Base-by-base conservation (phyloP, 92 coral and sea anemone genomes). In the Palythoa grandiflora region DNA sequence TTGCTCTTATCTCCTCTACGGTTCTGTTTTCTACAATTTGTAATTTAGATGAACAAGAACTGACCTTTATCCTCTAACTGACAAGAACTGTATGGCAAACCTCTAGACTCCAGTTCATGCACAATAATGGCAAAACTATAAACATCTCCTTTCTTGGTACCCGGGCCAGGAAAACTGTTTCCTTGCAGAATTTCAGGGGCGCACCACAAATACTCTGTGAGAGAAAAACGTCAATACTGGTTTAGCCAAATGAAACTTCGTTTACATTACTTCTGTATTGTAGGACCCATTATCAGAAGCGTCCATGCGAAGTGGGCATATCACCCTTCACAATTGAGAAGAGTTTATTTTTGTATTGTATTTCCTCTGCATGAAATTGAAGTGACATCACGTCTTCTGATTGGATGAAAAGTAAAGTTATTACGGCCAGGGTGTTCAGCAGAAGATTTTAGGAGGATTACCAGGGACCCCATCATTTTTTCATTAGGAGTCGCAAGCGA, bases 121-220 rank as follows among this genome's bases (percentile, higher is more conserved):
- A 90, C 84, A 59, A 94, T 92, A 60, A 94, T 92, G 50, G 90
- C 95, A 66, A 94, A 94, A 57, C 97, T 94, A 71, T 94, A 94
- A 37, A 94, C 93, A 79, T 94, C 97, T 51, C 95, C 97, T 17
- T 92, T 81, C 38, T 80, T 91, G 17, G 89, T 88, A 4, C 93
- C 88, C 2, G 19, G 19, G 66, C 80, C 61, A 19, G 72, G 57
- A n/a, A 65, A 63, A 9, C 53, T 14, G 55, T 59, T 83, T 13
- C 83, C 73, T 0, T 90, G 95, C 73, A 94, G 75, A 44, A 88
- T 88, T 84, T 94, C 97, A 60, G 97, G 97, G 13, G 97, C 97
- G 13, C 89, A 90, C 97, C 97, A 94, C 71, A 94, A 44, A 60
- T 92, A 63, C 39, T 73, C 97, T 94, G 77, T 38, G 6, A 61